Evolutionary conservation across 2,888 invertebrate genomes (phyloP), one percentile per base, ranked within the genome.

Genomic region (Cacoxenus indagator): DNA sequence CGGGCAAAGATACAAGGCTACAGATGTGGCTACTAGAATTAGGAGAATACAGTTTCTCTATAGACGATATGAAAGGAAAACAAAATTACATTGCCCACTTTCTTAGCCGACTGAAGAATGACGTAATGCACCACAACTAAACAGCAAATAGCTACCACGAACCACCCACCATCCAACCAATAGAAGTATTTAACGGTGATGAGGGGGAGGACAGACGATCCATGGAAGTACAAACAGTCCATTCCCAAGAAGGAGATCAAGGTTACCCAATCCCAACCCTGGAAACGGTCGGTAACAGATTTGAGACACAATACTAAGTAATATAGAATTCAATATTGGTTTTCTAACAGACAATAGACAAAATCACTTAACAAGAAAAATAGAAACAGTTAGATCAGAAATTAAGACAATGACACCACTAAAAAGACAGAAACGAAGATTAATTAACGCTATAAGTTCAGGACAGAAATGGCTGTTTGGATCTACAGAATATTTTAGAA

Each of bases 161-260:
- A 6, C 46, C 1, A 0, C 17, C 31, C 31, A 31, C 9, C 9
- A 31, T 31, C 31, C 6, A 31, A 31, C 6, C 14, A 17, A 46
- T 14, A 11, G 46, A 46, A 17, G n/a, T 62, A 19, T 24, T 64
- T 55, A 68, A 67, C 22, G 22, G 37, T 1, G n/a, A n/a, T n/a
- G 59, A 48, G 14, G 59, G 29, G 11, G 46, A 27, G 8, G 19
- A 11, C 14, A 65, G 29, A 9, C 61, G 59, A 4, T 67, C 66
- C 14, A 57, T 65, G 14, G 55, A 37, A 4, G 55, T 43, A 65
- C 46, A 46, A 1, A 46, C 46, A 6, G 14, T 17, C 17, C 46
- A 73, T 65, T 71, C 74, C 29, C 73, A 75, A 57, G 62, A 70
- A 57, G 71, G 75, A 67, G 65, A 75, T 26, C 46, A 65, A 43